Percentiles rank a stretch among this genome's conserved stretches.
Evolutionary conservation across 2,888 invertebrate species (phyloP).

Genomic region (Oscheius onirici): DNA sequence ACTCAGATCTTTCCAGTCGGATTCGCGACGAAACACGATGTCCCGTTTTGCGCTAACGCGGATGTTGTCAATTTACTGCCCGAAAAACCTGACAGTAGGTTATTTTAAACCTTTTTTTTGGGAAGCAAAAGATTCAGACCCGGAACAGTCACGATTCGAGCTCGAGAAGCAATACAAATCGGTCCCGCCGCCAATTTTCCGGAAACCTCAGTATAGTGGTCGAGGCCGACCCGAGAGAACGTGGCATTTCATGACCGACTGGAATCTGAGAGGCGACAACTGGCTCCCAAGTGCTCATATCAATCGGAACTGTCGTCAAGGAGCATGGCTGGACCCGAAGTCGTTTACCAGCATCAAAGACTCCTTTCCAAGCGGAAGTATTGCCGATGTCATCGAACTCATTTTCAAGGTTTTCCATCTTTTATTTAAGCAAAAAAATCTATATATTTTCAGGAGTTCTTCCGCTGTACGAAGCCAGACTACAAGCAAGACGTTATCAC

Average conservation of each 20-base stretch:
- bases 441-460: constrained; percentile 12
- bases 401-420: constrained; percentile 8
- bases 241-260: constrained; percentile 24
- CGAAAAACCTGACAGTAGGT: background rate
- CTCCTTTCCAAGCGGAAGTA: background rate
- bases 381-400: background rate
- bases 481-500: constrained; percentile 5
- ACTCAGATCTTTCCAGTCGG: constrained; percentile 13
- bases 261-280: constrained; percentile 10
- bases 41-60: constrained; percentile 2
- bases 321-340: constrained; percentile 9
- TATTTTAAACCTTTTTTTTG: background rate
- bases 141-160: background rate
- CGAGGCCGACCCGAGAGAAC: constrained; percentile 22
- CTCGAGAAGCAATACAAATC: background rate
- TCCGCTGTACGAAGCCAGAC: constrained; percentile 5
- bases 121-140: background rate
- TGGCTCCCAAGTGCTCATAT: constrained; percentile 1
- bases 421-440: background rate
- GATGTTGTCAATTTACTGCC: background rate
- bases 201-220: constrained; percentile 15
- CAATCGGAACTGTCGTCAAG: background rate
- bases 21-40: constrained; percentile 6
- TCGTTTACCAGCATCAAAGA: background rate
- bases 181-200: constrained; percentile 7